Percentiles rank a stretch among this genome's conserved stretches.
Conservation (phyloP, 2,888 invertebrate genomes). For the Anaspis maculata region DNA sequence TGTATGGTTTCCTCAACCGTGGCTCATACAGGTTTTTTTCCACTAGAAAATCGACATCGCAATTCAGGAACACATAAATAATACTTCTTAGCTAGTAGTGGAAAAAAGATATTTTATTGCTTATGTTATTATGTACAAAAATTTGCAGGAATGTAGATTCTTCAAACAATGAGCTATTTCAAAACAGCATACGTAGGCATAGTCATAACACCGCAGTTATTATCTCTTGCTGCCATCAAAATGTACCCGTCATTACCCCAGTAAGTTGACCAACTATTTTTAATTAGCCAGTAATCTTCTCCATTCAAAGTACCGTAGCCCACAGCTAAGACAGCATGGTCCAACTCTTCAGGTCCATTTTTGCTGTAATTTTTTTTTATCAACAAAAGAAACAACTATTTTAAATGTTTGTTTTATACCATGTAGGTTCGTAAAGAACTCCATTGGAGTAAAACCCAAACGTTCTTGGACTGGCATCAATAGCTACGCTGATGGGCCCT, state of each 20-base stretch:
- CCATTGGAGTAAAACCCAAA: constrained; percentile 93
- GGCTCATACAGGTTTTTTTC: too few species aligned
- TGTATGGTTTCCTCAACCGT: too few species aligned
- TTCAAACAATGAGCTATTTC: too few species aligned
- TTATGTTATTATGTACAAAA: too few species aligned
- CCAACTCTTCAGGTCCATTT: constrained; percentile 68
- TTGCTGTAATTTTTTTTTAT: constrained; percentile 47
- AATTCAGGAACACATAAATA: too few species aligned
- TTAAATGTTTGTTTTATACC: too few species aligned
- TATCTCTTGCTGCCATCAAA: constrained; percentile 79
- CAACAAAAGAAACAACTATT: too few species aligned
- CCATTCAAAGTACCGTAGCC: constrained; percentile 82
- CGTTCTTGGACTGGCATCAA: constrained; percentile 81
- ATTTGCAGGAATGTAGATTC: too few species aligned
- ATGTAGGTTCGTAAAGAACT: constrained; percentile 82
- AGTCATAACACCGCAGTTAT: constrained; percentile 89
- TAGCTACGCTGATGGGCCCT: constrained; percentile 86
- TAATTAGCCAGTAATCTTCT: constrained; percentile 84
- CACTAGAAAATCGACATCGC: too few species aligned
- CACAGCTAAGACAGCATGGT: constrained; percentile 90
- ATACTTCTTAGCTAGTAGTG: too few species aligned
- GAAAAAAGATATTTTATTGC: too few species aligned
- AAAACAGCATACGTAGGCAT: constrained; percentile 77
- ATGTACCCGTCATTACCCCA: constrained; percentile 97
- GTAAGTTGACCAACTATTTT: constrained; percentile 95